Base-by-base conservation (phyloP, 1,140 invertebrate genomes). In the Hylaeus volcanicus region DNA sequence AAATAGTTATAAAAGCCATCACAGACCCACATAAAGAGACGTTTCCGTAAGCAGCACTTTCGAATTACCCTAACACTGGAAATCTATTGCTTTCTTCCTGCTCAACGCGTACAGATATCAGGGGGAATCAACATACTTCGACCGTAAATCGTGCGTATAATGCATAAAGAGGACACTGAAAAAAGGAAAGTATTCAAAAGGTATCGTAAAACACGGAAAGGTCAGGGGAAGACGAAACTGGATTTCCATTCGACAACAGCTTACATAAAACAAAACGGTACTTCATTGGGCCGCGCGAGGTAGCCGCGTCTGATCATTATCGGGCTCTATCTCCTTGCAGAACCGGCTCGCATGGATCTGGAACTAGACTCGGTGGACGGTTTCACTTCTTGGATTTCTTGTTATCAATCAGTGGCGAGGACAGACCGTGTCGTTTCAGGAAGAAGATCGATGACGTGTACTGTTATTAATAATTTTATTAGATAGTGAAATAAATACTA, bases 271-370 rank as follows among this genome's bases (percentile, higher is more conserved):
- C 51, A 56, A 58, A 73, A 12, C 53, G 26, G 58, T 37, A n/a
- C 2, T 55, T 63, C 43, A 0, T 26, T 48, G 51, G 12, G 15
- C 5, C 3, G 4, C 9, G 43, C 37, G n/a, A 51, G 14, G 58
- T 11, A 26, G 76, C 45, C 41, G 60, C 3, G 71, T 74, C 77
- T 73, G 77, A 79, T 79, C 53, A 74, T 74, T 79, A 74, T 74
- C 71, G 14, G 26, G 43, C 39, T 41, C 74, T 65, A 79, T 79
- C 61, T 79, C 43, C 77, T 73, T 74, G 61, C 53, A 74, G 53
- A 74, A 79, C 70, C 61, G 77, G 71, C 63, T 14, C 15, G 5
- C 15, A 6, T 1, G 14, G 15, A 48, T 61, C 14, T 14, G 8
- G n/a, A 71, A 37, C 75, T 58, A 45, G 66, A 48, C 4, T 14